Percentiles rank a stretch among this genome's conserved stretches.
These are phyloP conservation scores for Xanthia togata DNA, from an alignment of 2,888 invertebrate species.

Conservation along the genomic window DNA sequence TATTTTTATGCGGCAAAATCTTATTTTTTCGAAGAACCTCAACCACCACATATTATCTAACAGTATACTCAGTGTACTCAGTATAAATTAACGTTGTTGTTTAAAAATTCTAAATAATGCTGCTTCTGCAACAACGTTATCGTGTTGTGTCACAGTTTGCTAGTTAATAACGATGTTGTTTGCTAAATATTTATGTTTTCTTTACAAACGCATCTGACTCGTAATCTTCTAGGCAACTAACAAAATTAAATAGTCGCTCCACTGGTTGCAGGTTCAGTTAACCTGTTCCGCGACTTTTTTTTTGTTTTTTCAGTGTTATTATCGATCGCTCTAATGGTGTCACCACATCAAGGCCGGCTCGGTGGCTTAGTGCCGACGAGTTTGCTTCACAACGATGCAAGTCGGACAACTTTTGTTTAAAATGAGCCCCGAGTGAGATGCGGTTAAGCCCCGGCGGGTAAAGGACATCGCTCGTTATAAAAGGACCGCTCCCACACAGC, in stretches of 20 bases:
- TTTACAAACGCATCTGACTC: not conserved
- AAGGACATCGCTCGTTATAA: too few species aligned
- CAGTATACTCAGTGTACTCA: not conserved
- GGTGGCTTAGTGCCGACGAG: not conserved
- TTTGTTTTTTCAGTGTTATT: too few species aligned
- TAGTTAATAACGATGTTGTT: slow-evolving; percentile 12
- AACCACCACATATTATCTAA: not conserved
- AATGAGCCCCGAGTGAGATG: not conserved
- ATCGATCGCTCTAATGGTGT: not conserved
- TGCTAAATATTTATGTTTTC: not conserved
- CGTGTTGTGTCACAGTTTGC: not conserved
- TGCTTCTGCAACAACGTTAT: not conserved
- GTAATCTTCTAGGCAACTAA: not conserved
- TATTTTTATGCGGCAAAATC: not conserved
- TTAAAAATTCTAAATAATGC: not conserved
- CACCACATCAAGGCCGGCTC: not conserved
- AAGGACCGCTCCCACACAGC: too few species aligned
- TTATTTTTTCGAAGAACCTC: not conserved
- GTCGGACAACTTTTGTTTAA: not conserved
- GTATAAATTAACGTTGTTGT: not conserved
- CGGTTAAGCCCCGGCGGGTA: too few species aligned
- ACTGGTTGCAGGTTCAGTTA: not conserved
- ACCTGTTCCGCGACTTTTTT: too few species aligned
- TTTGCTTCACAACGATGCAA: not conserved
- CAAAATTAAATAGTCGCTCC: not conserved